These are phyloP conservation scores for Aviceda subcristata DNA, from an alignment of 2,113 vertebrate species.

Conservation along the genomic window DNA sequence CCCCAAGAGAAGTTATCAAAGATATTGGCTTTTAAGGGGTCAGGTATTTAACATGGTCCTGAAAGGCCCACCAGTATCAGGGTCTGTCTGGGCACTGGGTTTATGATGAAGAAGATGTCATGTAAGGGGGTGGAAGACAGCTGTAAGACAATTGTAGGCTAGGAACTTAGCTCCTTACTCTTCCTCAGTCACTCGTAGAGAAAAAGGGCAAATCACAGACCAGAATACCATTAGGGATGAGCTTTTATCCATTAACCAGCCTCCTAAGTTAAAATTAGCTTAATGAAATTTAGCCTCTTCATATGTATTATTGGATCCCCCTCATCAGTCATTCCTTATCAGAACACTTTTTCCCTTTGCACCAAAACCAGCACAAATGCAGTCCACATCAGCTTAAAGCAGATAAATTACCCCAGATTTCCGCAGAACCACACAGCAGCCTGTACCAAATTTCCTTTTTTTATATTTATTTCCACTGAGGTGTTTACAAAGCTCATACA, in stretches of 20 bases:
- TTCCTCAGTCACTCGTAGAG: neutral
- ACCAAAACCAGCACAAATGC: neutral
- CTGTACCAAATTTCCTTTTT: neutral
- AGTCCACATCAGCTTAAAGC: neutral
- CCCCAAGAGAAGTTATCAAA: neutral
- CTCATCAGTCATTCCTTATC: neutral
- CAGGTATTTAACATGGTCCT: neutral
- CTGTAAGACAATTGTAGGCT: neutral
- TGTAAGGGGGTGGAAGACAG: neutral
- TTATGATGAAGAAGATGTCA: neutral
- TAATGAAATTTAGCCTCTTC: neutral
- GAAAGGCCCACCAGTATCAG: neutral
- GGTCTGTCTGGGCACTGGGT: neutral
- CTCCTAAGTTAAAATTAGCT: neutral
- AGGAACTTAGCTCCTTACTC: neutral
- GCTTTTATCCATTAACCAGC: neutral
- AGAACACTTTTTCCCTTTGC: neutral
- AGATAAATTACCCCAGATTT: neutral
- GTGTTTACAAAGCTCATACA: neutral
- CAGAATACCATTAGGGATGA: neutral
- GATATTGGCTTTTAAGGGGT: neutral
- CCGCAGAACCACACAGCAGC: neutral
- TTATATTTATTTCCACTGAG: neutral
- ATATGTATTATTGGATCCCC: neutral
- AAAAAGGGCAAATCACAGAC: neutral